A percentile compares a stretch with the other conserved stretches of the same genome.
Conservation (phyloP, 1,140 invertebrate species). For the Metopolophium dirhodum region DNA sequence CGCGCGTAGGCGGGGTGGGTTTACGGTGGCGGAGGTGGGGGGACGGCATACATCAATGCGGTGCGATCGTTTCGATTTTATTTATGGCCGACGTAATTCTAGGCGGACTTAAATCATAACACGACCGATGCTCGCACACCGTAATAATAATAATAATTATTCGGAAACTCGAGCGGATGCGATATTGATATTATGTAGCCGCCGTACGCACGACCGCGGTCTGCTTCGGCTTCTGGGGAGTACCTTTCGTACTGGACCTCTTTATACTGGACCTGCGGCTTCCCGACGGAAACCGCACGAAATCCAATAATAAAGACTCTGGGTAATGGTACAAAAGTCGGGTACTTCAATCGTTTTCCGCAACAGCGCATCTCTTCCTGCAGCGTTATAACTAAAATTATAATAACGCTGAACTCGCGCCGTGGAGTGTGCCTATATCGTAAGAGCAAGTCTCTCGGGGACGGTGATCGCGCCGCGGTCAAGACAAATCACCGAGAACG, state of each 20-base stretch:
- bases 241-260: neutral
- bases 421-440: neutral
- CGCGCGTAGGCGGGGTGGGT: neutral
- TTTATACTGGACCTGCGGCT: neutral
- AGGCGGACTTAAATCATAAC: constrained; percentile 3
- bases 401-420: neutral
- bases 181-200: neutral
- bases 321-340: neutral
- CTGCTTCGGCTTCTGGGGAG: neutral
- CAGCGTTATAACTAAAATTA: no score
- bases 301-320: neutral
- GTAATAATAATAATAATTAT: neutral
- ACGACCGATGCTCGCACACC: neutral
- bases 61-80: constrained; percentile 22
- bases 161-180: neutral
- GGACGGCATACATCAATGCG: neutral
- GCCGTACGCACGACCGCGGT: neutral
- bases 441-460: no score
- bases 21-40: neutral
- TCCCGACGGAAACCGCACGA: no score
- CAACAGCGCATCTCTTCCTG: no score
- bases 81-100: constrained; percentile 23
- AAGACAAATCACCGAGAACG: no score
- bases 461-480: no score
- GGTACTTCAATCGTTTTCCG: neutral